Base-by-base conservation (phyloP, 2,797 vertebrate genomes). In the Xenops minutus region DNA sequence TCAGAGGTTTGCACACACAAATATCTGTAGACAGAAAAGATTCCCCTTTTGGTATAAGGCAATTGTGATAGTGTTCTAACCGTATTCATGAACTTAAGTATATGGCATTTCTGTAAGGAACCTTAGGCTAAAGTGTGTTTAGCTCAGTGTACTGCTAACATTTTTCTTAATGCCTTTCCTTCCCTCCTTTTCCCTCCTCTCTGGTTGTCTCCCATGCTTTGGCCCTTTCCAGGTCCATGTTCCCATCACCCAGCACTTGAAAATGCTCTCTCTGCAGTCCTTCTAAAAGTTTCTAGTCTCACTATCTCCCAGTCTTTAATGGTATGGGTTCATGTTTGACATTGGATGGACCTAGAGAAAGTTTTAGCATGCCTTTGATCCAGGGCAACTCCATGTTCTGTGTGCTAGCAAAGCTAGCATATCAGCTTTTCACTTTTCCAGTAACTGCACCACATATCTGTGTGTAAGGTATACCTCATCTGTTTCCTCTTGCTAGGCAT, bases 401-500 rank as follows among this genome's bases (percentile, higher is more conserved):
- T 59, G 62, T 48, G 73, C 17, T 32, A 44, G 54, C 72, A 75
- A 18, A 18, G 66, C n/a, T n/a, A 77, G 61, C 54, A 18, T 32
- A 86, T 8, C 85, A 82, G 59, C 58, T 86, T 91, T 92, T 93
- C 59, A 49, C 66, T 88, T 85, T 92, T 36, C 75, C 79, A 88
- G 69, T 88, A 85, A 79, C 74, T 78, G 75, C 63, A 78, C 20
- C 44, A 39, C 74, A 54, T 69, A 74, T 69, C 93, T 85, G 48
- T 83, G 58, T n/a, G 81, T 69, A 88, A 93, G 71, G 43, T 62
- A 91, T 14, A 79, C 56, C 87, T 82, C 73, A 64, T 66, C 69
- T 82, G 17, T 76, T 93, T 88, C 62, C 62, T 89, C 56, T 82
- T 82, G 61, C 79, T 86, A 85, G 81, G 75, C 55, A 34, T 49